Evolutionary conservation across 2,113 vertebrate species (phyloP), one percentile per base, ranked within the genome.

Genomic region (Spizaetus ornatus): DNA sequence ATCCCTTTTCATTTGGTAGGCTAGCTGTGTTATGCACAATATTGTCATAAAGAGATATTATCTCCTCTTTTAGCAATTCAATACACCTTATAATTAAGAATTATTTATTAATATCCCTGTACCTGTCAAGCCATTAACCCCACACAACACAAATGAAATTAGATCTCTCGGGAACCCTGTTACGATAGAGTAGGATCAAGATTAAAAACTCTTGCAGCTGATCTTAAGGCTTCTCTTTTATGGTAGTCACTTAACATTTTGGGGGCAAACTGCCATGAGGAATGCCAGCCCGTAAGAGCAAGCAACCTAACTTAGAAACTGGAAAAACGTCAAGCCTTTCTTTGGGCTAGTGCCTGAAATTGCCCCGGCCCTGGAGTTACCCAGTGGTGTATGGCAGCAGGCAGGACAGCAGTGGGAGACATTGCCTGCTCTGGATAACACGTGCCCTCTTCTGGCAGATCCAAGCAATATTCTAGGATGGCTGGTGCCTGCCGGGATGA

Each of bases 11-110:
- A 87, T 88, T 55, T 74, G 42, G 59, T 69, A 95, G 48, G 61
- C 87, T 67, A 65, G 79, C 96, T 88, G 90, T 78, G 92, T 78
- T 92, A 81, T 53, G 43, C 55, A 87, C 76, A 95, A 65, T 48
- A 84, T 43, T 91, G 63, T 82, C 90, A 66, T 42, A 70, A 91
- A 65, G 76, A 58, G n/a, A 29, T 90, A 83, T 89, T 90, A 93
- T 65, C 66, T 95, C 77, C 65, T 50, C 74, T 92, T 97, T 62
- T 8, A 66, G 77, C 21, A 95, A 82, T 86, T 93, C 88, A 82
- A 40, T 55, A 58, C 22, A 87, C 86, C 76, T 88, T 71, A 59
- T 94, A 97, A 97, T 97, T 96, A 97, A 95, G 61, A 95, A 92
- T 87, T 90, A 92, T 93, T 97, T 96, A 84, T 91, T 93, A 96